These are phyloP conservation scores for Paratrypauchen microcephalus DNA, from an alignment of 2,797 vertebrate genomes.

Conservation along the genomic window DNA sequence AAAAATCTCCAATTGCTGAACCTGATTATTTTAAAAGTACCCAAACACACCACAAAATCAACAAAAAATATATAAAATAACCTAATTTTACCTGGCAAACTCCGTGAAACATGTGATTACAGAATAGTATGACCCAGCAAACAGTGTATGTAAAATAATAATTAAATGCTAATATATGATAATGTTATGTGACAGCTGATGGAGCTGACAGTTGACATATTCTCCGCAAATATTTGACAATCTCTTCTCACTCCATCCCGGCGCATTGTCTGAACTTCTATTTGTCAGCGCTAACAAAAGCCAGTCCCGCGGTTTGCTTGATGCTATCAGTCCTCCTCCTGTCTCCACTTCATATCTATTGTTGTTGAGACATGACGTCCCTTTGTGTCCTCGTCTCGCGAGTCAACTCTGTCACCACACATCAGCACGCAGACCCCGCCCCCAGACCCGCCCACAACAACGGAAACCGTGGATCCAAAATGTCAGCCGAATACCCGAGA, in stretches of 20 bases:
- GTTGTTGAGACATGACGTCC: conserved; percentile 56
- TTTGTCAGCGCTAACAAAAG: conserved; percentile 2
- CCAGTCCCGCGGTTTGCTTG: background rate
- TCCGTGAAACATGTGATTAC: background rate
- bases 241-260: background rate
- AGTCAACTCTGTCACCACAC: conserved; percentile 42
- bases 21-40: too few species aligned
- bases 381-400: conserved; percentile 15
- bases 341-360: conserved; percentile 49
- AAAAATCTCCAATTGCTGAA: too few species aligned
- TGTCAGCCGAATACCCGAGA: conserved; percentile 52
- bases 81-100: background rate
- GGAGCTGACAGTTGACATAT: conserved; percentile 8
- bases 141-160: too few species aligned
- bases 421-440: conserved; percentile 27
- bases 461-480: conserved; percentile 63
- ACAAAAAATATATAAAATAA: background rate
- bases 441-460: conserved; percentile 60
- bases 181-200: background rate
- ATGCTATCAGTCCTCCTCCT: background rate
- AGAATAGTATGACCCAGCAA: background rate
- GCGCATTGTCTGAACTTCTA: conserved; percentile 4
- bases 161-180: conserved; percentile 4
- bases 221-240: conserved; percentile 8
- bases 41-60: too few species aligned